These are phyloP conservation scores for Verasper variegatus DNA, from an alignment of 2,113 vertebrate species.

Conservation along the genomic window DNA sequence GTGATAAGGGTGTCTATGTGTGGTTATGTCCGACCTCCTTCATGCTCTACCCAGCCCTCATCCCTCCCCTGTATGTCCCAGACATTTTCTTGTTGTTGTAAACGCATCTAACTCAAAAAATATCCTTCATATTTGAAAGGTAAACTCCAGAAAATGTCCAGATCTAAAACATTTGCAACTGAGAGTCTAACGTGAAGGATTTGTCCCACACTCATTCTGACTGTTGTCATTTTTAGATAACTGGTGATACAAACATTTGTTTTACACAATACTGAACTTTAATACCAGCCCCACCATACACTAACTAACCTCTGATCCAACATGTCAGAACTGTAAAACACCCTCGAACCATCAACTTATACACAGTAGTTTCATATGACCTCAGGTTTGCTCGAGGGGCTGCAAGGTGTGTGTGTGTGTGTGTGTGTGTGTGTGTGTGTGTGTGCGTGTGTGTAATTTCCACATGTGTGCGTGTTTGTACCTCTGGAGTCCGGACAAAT, in stretches of 20 bases:
- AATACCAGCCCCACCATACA: constrained; percentile 3
- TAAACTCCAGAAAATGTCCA: neutral
- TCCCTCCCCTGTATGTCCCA: too few species aligned
- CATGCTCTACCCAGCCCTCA: too few species aligned
- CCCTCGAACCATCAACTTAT: constrained; percentile 50
- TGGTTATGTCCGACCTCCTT: too few species aligned
- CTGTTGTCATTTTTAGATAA: neutral
- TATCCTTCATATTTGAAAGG: neutral
- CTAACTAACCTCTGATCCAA: constrained; percentile 25
- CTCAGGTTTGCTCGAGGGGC: constrained; percentile 58
- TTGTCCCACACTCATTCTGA: neutral
- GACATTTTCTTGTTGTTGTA: neutral
- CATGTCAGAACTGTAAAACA: constrained; percentile 57
- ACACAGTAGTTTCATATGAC: constrained; percentile 60
- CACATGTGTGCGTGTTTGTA: constrained; percentile 57
- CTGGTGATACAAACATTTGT: neutral
- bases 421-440: constrained; percentile 8
- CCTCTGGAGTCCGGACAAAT: constrained; percentile 57
- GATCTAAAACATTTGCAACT: neutral
- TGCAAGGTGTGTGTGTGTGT: constrained; percentile 24
- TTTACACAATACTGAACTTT: neutral
- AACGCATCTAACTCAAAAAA: neutral
- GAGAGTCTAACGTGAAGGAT: neutral
- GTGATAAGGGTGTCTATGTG: too few species aligned
- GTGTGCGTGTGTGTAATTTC: constrained; percentile 35